Conservation (phyloP, 2,888 invertebrate species). For the Tanytarsus gracilentus region DNA sequence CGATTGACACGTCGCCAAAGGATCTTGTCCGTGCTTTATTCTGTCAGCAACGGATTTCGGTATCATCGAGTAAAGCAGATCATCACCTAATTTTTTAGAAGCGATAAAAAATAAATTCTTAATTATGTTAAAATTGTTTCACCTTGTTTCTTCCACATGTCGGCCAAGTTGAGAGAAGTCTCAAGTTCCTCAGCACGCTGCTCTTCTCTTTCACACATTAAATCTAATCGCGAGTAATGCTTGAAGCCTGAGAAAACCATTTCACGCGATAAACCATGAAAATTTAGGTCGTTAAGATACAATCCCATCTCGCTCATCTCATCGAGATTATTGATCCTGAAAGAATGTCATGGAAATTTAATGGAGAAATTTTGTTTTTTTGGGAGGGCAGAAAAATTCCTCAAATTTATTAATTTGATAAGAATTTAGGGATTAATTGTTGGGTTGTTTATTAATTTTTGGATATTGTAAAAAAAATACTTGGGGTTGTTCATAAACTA, state of each 20-base stretch:
- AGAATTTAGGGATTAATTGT: background rate
- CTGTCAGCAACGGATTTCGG: conserved; percentile 76
- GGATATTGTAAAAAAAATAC: background rate
- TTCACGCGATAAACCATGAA: conserved; percentile 74
- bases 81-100: too few relatives aligned
- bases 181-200: conserved; percentile 68
- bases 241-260: conserved; percentile 60
- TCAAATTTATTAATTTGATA: conserved; percentile 5
- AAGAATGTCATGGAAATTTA: conserved; percentile 34
- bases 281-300: conserved; percentile 73
- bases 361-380: background rate
- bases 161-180: conserved; percentile 63
- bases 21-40: conserved; percentile 63
- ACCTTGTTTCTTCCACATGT: conserved; percentile 71
- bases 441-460: background rate
- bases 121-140: too few relatives aligned
- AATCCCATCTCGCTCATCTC: conserved; percentile 72
- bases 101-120: too few relatives aligned
- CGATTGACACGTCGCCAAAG: conserved; percentile 70
- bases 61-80: conserved; percentile 85
- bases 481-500: too few relatives aligned
- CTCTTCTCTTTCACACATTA: conserved; percentile 75
- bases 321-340: conserved; percentile 70
- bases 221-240: conserved; percentile 50
- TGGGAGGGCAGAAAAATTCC: too few relatives aligned